A percentile compares a stretch with the other conserved stretches of the same genome.
Conservation (phyloP, 2,113 vertebrate species). For the Piaya cayana region DNA sequence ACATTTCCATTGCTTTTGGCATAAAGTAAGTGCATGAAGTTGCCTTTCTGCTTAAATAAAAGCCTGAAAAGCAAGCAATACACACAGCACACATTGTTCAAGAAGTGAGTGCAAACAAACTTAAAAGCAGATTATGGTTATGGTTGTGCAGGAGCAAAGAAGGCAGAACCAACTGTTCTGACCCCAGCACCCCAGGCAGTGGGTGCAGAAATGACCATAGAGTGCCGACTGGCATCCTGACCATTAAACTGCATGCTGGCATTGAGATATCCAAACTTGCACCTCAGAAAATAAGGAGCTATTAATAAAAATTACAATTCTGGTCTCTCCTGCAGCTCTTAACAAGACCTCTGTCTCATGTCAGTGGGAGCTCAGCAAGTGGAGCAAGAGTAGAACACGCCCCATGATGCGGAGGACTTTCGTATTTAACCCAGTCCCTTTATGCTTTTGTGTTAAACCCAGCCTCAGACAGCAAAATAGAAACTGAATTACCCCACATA, state of each 20-base stretch:
- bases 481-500: background rate
- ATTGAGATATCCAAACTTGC: background rate
- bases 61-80: conserved; percentile 26
- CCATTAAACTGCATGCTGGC: background rate
- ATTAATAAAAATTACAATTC: background rate
- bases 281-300: background rate
- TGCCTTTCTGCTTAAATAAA: conserved; percentile 19
- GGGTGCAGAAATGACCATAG: accelerated
- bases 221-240: accelerated
- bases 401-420: background rate
- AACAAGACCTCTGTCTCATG: background rate
- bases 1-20: background rate
- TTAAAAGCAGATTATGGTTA: background rate
- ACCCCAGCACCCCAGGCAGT: background rate
- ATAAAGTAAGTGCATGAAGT: background rate
- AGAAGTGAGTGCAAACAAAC: background rate
- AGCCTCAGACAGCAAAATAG: background rate
- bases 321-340: background rate
- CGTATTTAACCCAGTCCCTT: too few species aligned
- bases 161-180: background rate
- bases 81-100: background rate
- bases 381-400: background rate
- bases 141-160: background rate
- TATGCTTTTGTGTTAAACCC: background rate
- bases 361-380: accelerated